Conservation (phyloP, 2,888 invertebrate species). For the Agrochola lota region DNA sequence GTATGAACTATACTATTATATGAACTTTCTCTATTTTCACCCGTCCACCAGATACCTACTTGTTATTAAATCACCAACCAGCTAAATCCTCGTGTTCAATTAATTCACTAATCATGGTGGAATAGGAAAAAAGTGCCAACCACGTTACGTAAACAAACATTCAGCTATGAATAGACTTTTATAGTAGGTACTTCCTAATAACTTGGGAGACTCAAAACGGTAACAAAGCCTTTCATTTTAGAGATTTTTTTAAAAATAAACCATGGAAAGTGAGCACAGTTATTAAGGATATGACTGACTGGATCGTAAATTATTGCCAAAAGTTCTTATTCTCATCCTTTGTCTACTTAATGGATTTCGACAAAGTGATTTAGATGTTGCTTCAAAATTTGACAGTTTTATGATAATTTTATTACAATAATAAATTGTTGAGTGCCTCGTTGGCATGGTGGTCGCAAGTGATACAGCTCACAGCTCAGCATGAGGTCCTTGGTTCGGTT, state of each 20-base stretch:
- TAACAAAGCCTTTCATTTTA: conserved; percentile 7
- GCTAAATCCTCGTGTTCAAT: too few relatives aligned
- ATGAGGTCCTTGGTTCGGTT: too few relatives aligned
- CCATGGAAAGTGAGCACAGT: neutral
- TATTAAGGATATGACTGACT: conserved; percentile 2
- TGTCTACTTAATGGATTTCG: conserved; percentile 11
- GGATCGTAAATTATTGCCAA: neutral
- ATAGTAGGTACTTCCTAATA: neutral
- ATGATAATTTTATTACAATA: neutral
- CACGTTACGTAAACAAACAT: neutral
- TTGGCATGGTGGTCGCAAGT: too few relatives aligned
- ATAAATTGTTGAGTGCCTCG: too few relatives aligned
- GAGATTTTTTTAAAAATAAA: conserved; percentile 21
- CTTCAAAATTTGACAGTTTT: neutral
- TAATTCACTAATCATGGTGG: too few relatives aligned
- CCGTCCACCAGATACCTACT: too few relatives aligned
- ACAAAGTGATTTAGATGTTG: conserved; percentile 2
- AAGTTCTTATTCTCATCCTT: conserved; percentile 10
- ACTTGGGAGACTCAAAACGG: neutral
- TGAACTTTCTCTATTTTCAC: too few relatives aligned
- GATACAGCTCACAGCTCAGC: too few relatives aligned
- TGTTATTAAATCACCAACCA: too few relatives aligned
- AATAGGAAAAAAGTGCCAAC: too few relatives aligned
- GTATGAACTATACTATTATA: too few relatives aligned
- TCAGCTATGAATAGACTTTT: neutral